Evolutionary conservation across 1,140 invertebrate species (phyloP), one percentile per base, ranked within the genome.

Genomic region (Galendromus occidentalis): DNA sequence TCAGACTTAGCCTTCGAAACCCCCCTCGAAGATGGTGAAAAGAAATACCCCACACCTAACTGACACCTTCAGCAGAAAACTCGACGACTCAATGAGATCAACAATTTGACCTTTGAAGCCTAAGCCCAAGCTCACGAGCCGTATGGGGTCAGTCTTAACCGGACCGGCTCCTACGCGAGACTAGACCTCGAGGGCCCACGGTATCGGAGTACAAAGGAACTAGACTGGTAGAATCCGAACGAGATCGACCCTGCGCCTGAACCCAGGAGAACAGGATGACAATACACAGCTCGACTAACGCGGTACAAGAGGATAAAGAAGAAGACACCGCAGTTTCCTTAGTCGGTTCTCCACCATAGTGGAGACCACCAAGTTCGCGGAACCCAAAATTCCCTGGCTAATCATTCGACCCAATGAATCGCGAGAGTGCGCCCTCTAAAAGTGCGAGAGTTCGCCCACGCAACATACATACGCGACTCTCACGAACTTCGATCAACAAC

Each of bases 231-330:
- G 33, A 39, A 39, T 39, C 33, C 33, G 33, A 39, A 39, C 33
- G 33, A 39, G 33, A 39, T 39, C 51, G 51, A 59, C 51, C 51
- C 51, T 59, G 51, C 51, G 51, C 51, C 51, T 59, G 51, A 59
- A 59, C 22, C 51, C 51, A 59, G 51, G 51, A 59, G 51, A 59
- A 59, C 51, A 59, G 51, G 51, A 59, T 59, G 51, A 59, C 51
- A 59, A 17, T 59, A 59, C 51, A 39, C 33, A 39, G 9, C 51
- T 59, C 25, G 14, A 59, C 22, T 59, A 59, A 25, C 51, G 20
- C 33, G n/a, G 12, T 59, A 59, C 20, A 14, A 25, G 25, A 29
- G 33, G 2, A 17, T 59, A 18, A 14, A 59, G 14, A 39, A 39
- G 9, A 39, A 39, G 33, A 39, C 4, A 39, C 9, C 9, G 9